Conservation (phyloP, 2,113 vertebrate species). For the Nesoenas mayeri region DNA sequence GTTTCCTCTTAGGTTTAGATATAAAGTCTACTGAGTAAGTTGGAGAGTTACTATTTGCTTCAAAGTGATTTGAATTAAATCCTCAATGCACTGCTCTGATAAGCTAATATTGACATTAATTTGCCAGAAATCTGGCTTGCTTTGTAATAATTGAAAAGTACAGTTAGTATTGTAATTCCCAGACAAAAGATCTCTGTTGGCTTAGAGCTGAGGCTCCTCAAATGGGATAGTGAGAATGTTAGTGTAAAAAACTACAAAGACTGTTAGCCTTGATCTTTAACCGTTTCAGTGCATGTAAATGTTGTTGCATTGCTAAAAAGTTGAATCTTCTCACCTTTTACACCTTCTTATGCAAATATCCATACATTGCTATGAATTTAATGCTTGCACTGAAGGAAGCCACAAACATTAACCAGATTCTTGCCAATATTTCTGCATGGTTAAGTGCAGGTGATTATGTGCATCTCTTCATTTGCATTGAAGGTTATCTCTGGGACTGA, state of each 20-base stretch:
- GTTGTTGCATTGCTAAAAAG: not conserved
- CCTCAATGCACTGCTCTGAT: not conserved
- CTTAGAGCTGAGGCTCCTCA: not conserved
- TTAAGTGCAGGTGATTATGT: not conserved
- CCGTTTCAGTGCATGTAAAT: not conserved
- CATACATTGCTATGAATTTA: not conserved
- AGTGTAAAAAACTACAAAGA: not conserved
- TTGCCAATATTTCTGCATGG: not conserved
- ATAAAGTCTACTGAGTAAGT: not conserved
- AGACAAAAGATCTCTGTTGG: not conserved
- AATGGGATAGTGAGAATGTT: not conserved
- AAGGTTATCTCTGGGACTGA: slow-evolving; percentile 94
- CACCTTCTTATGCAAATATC: not conserved
- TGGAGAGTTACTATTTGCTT: not conserved
- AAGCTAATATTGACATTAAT: not conserved
- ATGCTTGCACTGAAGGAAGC: not conserved
- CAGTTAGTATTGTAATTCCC: not conserved
- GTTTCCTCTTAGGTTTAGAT: not conserved
- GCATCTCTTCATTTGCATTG: not conserved
- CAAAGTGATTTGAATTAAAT: not conserved
- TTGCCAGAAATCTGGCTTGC: not conserved
- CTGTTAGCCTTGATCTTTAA: not conserved
- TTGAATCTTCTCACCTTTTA: not conserved
- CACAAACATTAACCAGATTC: not conserved
- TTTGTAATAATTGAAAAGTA: not conserved